phyloP scores from a whole-genome alignment of 2,888 invertebrate species.

The Polydrusus cervinus region DNA sequence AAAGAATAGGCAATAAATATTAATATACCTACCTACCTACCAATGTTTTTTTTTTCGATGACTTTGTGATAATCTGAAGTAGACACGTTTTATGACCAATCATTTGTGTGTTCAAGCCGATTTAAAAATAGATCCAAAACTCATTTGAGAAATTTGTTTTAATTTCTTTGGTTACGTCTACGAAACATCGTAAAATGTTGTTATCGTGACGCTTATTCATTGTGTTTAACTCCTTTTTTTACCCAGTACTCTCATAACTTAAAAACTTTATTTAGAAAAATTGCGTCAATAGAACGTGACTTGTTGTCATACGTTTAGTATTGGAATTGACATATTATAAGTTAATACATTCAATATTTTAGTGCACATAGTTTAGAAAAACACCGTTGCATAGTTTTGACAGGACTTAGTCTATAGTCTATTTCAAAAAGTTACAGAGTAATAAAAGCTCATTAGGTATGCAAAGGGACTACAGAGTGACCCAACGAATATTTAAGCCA shows the following conservation, averaged over 20 bases:
- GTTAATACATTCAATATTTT: too few species aligned
- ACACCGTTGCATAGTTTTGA: too few species aligned
- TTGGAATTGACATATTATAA: too few species aligned
- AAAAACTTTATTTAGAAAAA: not conserved
- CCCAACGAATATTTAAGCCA: too few species aligned
- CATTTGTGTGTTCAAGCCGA: conserved; percentile 18
- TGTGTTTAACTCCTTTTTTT: not conserved
- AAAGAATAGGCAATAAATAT: conserved; percentile 24
- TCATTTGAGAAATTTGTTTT: conserved; percentile 22
- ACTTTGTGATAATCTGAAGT: conserved; percentile 21
- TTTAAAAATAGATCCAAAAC: conserved; percentile 37
- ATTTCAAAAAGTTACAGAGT: too few species aligned
- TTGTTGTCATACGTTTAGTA: too few species aligned
- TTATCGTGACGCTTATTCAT: not conserved
- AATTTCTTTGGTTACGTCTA: conserved; percentile 12
- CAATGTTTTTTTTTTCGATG: conserved; percentile 1
- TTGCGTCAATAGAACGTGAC: not conserved
- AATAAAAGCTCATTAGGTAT: too few species aligned
- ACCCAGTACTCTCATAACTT: too few species aligned
- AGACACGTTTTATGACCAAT: conserved; percentile 39
- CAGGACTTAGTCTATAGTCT: too few species aligned
- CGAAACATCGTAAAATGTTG: not conserved
- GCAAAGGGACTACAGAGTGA: too few species aligned
- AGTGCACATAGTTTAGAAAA: too few species aligned
- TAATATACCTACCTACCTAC: not conserved